phyloP scores from a whole-genome alignment of 2,113 vertebrate genomes.

The Axis porcinus region DNA sequence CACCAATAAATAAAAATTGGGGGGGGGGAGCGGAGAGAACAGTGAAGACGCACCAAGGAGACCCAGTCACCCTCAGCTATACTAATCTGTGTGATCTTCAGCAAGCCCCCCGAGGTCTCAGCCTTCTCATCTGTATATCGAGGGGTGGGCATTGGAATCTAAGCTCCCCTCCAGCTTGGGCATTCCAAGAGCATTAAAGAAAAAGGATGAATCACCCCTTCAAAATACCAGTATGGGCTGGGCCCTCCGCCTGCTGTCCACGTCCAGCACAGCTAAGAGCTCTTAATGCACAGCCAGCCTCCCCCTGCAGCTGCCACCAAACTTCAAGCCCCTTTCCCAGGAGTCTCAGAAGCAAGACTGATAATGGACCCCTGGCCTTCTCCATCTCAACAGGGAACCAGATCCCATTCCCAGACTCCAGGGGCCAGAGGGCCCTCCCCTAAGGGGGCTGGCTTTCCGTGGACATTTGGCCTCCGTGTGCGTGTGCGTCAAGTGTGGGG shows the following conservation, averaged over 20 bases:
- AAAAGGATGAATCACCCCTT: slow-evolving; percentile 75
- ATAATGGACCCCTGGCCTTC: slow-evolving; percentile 67
- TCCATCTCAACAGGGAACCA: slow-evolving; percentile 59
- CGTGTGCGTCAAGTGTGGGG: background rate
- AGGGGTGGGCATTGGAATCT: slow-evolving; percentile 53
- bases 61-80: background rate
- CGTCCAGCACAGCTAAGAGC: slow-evolving; percentile 62
- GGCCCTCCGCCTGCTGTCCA: slow-evolving; percentile 56
- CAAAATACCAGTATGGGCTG: slow-evolving; percentile 67
- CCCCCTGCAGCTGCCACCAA: slow-evolving; percentile 71
- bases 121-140: slow-evolving; percentile 52
- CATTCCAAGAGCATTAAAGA: slow-evolving; percentile 74
- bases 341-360: slow-evolving; percentile 70
- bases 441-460: background rate
- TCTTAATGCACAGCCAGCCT: slow-evolving; percentile 66
- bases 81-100: background rate
- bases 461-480: slow-evolving; percentile 31
- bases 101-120: background rate
- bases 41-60: background rate
- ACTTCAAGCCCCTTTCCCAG: slow-evolving; percentile 73
- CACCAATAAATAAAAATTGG: background rate
- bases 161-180: slow-evolving; percentile 55
- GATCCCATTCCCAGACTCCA: slow-evolving; percentile 58
- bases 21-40: background rate
- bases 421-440: slow-evolving; percentile 4